These are phyloP conservation scores for Oncorhynchus clarkii DNA, from an alignment of 2,113 vertebrate genomes.

Conservation along the genomic window DNA sequence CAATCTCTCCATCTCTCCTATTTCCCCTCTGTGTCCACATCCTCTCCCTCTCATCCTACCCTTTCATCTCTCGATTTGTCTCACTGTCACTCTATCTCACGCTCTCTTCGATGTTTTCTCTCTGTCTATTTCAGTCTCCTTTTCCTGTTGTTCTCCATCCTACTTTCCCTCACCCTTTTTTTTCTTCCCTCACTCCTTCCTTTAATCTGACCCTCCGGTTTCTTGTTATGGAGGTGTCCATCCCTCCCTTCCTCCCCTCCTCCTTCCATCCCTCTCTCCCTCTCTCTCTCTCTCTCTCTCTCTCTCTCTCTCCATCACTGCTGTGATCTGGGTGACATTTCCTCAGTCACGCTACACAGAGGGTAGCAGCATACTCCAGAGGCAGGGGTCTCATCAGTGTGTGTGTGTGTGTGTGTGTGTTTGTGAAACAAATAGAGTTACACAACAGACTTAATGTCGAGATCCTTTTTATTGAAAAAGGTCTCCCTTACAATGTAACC, in stretches of 20 bases:
- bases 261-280: background rate
- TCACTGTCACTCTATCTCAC: too few species aligned
- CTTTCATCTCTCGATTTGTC: too few species aligned
- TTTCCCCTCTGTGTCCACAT: background rate
- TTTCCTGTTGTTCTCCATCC: too few species aligned
- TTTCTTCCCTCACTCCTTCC: too few species aligned
- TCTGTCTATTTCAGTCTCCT: too few species aligned
- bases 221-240: background rate
- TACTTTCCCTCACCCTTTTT: background rate
- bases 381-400: conserved; percentile 12
- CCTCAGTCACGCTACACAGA: conserved; percentile 44
- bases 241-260: background rate
- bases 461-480: too few species aligned
- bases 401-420: too few species aligned
- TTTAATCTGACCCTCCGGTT: too few species aligned
- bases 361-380: conserved; percentile 7
- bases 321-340: conserved; percentile 68
- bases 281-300: background rate
- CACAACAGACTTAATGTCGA: too few species aligned
- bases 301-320: conserved; percentile 14
- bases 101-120: too few species aligned
- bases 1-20: background rate
- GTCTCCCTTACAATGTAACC: too few species aligned
- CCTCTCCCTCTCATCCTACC: too few species aligned
- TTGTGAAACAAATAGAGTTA: background rate